These are phyloP conservation scores for Caenorhabditis virilis DNA, from an alignment of 2,888 invertebrate genomes.

Conservation along the genomic window DNA sequence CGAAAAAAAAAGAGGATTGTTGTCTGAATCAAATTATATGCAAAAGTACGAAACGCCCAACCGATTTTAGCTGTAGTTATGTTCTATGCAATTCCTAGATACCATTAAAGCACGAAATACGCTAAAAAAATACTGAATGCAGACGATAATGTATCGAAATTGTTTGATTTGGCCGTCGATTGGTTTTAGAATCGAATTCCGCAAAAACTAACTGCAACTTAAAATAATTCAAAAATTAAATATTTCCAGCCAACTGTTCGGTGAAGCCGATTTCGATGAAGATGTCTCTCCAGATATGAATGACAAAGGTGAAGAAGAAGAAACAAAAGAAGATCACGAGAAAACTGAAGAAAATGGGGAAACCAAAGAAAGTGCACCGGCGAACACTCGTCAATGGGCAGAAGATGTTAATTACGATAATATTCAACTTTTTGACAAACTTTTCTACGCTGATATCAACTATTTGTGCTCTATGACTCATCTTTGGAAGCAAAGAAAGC, in stretches of 20 bases:
- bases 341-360: slow-evolving; percentile 6
- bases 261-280: slow-evolving; percentile 92
- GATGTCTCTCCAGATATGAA: slow-evolving; percentile 97
- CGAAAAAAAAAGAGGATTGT: too few species aligned
- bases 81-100: too few species aligned
- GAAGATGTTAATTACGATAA: slow-evolving; percentile 82
- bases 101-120: too few species aligned
- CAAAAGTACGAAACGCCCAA: too few species aligned
- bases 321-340: slow-evolving; percentile 3
- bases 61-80: too few species aligned
- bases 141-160: too few species aligned
- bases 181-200: too few species aligned
- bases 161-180: too few species aligned
- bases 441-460: slow-evolving; percentile 91
- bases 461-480: slow-evolving; percentile 92
- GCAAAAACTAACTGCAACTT: too few species aligned
- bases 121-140: too few species aligned
- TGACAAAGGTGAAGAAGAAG: slow-evolving; percentile 73
- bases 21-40: too few species aligned
- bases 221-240: background rate
- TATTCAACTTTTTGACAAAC: slow-evolving; percentile 85
- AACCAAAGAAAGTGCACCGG: slow-evolving; percentile 19
- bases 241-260: slow-evolving; percentile 84
- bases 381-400: slow-evolving; percentile 87
- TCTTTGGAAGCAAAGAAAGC: slow-evolving; percentile 85